A percentile compares a stretch with the other conserved stretches of the same genome.
Conservation (phyloP, 2,113 vertebrate species). For the Stigmatopora argus region DNA sequence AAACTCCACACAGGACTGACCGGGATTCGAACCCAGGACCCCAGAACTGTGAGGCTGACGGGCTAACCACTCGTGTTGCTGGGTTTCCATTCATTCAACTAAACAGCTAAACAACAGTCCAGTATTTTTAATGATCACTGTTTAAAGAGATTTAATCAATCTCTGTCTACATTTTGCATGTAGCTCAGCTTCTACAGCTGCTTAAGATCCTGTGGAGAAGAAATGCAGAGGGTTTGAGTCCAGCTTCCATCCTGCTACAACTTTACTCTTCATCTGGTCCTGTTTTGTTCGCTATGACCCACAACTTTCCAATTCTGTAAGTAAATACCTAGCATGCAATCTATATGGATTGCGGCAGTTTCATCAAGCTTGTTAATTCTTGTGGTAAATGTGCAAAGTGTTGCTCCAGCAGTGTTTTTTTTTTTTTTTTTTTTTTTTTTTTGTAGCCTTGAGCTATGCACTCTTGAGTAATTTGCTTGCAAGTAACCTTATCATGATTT, state of each 20-base stretch:
- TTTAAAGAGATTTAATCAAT: too few species aligned
- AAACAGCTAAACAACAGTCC: too few species aligned
- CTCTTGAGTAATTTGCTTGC: not conserved
- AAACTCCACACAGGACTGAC: too few species aligned
- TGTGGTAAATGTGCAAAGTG: too few species aligned
- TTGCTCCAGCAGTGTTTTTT: not conserved
- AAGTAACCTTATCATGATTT: not conserved
- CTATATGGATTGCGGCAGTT: not conserved
- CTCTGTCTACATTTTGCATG: not conserved
- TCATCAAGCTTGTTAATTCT: not conserved
- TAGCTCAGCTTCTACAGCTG: slow-evolving; percentile 72
- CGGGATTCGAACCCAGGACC: too few species aligned
- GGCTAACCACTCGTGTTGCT: too few species aligned
- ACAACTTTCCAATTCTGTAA: slow-evolving; percentile 77
- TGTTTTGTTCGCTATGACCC: slow-evolving; percentile 69
- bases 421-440: not conserved
- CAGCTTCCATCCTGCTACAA: slow-evolving; percentile 69
- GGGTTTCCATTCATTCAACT: too few species aligned
- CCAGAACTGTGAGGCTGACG: too few species aligned
- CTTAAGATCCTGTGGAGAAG: slow-evolving; percentile 69
- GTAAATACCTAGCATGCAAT: not conserved
- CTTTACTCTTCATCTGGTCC: slow-evolving; percentile 72
- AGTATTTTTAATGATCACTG: too few species aligned
- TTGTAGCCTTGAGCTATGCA: not conserved
- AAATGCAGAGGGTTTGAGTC: slow-evolving; percentile 73